Evolutionary conservation across 2,113 vertebrate species (phyloP).

Genomic region (Phylloscopus trochilus): DNA sequence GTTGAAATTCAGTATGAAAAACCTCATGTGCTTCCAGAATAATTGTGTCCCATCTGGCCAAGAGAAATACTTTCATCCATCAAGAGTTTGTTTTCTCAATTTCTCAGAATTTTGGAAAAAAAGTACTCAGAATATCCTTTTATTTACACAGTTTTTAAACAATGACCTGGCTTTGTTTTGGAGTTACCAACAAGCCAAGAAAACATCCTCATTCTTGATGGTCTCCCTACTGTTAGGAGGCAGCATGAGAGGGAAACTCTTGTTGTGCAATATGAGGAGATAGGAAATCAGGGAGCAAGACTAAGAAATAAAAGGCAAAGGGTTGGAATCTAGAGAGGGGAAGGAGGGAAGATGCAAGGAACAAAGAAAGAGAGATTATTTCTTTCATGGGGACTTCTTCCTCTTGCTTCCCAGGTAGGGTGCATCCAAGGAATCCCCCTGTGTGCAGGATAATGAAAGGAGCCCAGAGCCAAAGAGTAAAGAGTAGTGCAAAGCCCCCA

Average conservation of each 20-base stretch:
- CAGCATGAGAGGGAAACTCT: neutral
- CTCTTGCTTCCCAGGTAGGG: neutral
- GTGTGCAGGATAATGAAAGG: neutral
- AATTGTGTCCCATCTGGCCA: neutral
- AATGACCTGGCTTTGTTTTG: neutral
- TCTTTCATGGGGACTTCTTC: neutral
- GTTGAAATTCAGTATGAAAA: constrained; percentile 38
- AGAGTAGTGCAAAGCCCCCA: neutral
- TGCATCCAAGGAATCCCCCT: neutral
- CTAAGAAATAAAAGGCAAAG: neutral
- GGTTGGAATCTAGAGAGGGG: neutral
- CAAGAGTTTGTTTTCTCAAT: constrained; percentile 31
- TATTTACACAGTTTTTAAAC: constrained; percentile 28
- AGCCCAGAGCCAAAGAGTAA: neutral
- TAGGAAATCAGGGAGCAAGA: neutral
- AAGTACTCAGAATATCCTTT: neutral
- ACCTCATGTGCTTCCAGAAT: neutral
- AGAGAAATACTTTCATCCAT: neutral
- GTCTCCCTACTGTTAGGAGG: neutral
- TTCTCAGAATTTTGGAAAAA: neutral
- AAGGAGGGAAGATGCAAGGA: neutral
- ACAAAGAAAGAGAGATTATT: neutral
- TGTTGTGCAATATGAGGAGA: neutral
- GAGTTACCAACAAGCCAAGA: constrained; percentile 5
- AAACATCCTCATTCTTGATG: neutral